phyloP scores from a whole-genome alignment of 2,113 vertebrate genomes.

The Alouatta palliata region DNA sequence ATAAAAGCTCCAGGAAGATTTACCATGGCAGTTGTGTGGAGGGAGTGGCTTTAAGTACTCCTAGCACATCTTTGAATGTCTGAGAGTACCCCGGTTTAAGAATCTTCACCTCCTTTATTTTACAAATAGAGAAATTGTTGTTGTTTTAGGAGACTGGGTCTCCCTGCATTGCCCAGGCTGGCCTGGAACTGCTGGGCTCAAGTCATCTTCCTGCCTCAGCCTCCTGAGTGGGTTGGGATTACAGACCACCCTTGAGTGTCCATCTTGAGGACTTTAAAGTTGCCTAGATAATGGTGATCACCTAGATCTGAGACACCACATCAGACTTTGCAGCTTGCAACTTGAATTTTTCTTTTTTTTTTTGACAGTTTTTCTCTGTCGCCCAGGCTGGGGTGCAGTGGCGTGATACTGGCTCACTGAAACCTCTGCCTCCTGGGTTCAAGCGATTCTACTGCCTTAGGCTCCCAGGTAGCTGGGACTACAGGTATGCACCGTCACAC shows the following conservation, averaged over 20 bases:
- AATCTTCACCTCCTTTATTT: neutral
- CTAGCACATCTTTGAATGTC: neutral
- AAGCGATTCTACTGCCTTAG: too few relatives aligned
- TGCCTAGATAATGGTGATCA: neutral
- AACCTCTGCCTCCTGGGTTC: too few relatives aligned
- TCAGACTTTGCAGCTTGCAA: neutral
- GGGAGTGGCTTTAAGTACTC: conserved; percentile 10
- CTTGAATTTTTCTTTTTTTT: too few relatives aligned
- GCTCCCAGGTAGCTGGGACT: too few relatives aligned
- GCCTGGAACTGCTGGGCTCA: neutral
- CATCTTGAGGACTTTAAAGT: neutral
- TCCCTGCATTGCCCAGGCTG: neutral
- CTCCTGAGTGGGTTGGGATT: neutral
- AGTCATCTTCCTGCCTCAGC: neutral
- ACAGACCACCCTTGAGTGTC: neutral
- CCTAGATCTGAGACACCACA: neutral
- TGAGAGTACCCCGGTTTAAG: neutral
- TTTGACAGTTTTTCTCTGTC: too few relatives aligned
- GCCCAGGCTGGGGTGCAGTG: too few relatives aligned
- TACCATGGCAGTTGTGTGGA: neutral
- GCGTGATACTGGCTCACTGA: too few relatives aligned
- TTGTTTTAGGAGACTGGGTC: neutral
- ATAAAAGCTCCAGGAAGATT: neutral
- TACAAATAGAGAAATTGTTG: neutral
- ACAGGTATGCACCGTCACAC: too few relatives aligned